Base-by-base conservation (phyloP, 2,888 invertebrate species). In the Tachina fera region DNA sequence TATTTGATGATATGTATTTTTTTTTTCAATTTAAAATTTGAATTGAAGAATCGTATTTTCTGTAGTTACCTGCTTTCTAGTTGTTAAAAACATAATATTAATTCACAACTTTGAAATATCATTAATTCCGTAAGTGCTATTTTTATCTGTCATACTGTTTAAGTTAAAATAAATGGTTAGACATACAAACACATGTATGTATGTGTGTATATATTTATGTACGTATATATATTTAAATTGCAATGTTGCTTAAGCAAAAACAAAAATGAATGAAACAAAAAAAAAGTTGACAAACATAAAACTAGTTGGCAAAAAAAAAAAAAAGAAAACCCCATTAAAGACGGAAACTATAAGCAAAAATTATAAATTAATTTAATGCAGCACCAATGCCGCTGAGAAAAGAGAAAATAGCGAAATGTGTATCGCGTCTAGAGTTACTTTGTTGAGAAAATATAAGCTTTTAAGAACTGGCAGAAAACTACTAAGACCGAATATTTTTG, bases 351-450 rank as follows among this genome's bases (percentile, higher is more conserved):
- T 65, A 31, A 79, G 68, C 72, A 80, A 80, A 86, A 75, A 68
- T 80, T 86, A 75, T 84, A 88, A 85, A 87, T 87, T 87, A 86
- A 88, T 88, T 87, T 88, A 82, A 87, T 88, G 87, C 88, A 87
- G 86, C 81, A 31, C 31, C 31, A 84, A 88, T 83, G 79, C 86
- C 87, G 79, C 49, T 49, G 87, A 86, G 87, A 81, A 77, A 63
- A 75, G 19, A 31, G 31, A 4, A 31, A 31, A 31, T 2, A 31
- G 56, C 80, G 67, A 65, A 68, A 74, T 13, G 49, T 43, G 71
- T 22, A 47, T 41, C 31, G 31, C 31, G 31, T 68, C 61, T 51
- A 61, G 9, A 22, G 49, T 19, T 72, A 31, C 14, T 49, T 41
- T 45, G 41, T 10, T 11, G 19, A 74, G 53, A 70, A n/a, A 41